Conservation (phyloP, 2,113 vertebrate species). For the Sigmodon hispidus region DNA sequence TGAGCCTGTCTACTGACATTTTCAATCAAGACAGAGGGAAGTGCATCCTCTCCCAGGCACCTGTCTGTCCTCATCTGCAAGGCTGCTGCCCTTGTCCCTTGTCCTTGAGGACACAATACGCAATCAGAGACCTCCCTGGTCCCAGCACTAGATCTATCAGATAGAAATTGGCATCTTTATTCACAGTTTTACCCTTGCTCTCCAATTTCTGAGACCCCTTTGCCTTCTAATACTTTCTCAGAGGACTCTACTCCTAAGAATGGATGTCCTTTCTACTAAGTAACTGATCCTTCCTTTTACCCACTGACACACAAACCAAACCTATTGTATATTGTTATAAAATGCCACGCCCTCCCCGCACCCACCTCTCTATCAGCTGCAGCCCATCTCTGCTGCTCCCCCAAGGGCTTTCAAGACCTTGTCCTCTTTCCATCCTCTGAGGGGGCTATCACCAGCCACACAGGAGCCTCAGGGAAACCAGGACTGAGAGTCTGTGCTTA, state of each 20-base stretch:
- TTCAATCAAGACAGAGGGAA: background rate
- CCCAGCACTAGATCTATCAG: background rate
- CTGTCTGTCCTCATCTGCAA: accelerated
- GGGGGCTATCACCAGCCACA: background rate
- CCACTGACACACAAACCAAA: background rate
- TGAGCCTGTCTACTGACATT: background rate
- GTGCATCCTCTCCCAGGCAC: background rate
- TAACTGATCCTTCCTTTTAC: constrained; percentile 23
- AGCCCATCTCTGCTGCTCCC: background rate
- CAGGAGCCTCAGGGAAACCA: background rate
- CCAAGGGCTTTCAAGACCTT: background rate
- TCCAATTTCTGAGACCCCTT: background rate
- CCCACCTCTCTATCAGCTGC: background rate
- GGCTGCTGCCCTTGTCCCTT: background rate
- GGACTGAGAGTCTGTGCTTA: background rate
- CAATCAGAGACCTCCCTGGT: background rate
- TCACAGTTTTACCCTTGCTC: background rate
- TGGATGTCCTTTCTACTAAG: background rate
- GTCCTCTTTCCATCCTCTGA: background rate
- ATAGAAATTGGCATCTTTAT: constrained; percentile 8
- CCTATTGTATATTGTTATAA: background rate
- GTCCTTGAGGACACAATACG: background rate
- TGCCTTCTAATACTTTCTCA: background rate
- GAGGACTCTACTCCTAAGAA: background rate
- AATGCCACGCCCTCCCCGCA: background rate